A percentile compares a stretch with the other conserved stretches of the same genome.
phyloP scores from a whole-genome alignment of 1,140 invertebrate genomes.

The Drosophila bifasciata region DNA sequence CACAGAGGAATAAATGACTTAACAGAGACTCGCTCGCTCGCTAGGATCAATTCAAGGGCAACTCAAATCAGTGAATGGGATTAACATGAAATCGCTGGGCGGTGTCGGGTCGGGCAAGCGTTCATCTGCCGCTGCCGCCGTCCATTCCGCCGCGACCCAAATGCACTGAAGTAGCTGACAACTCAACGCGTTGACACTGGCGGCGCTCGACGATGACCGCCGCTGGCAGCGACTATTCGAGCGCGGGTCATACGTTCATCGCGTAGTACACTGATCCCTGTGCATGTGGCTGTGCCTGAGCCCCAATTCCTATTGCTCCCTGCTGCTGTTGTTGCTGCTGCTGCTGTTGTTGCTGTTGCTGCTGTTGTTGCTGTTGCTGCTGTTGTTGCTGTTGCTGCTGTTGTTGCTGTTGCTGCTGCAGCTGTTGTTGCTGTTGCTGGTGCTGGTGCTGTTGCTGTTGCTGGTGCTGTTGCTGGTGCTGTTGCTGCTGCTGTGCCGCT shows the following conservation, averaged over 20 bases:
- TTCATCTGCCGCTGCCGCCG: constrained; percentile 57
- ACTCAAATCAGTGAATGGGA: constrained; percentile 48
- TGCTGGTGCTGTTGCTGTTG: constrained; percentile 51
- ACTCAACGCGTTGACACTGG: constrained; percentile 83
- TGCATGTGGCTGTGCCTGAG: constrained; percentile 39
- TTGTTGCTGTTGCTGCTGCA: constrained; percentile 64
- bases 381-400: constrained; percentile 50
- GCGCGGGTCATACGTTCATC: constrained; percentile 85
- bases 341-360: constrained; percentile 44
- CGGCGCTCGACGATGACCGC: constrained; percentile 83
- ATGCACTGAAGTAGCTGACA: constrained; percentile 82
- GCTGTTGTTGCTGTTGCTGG: constrained; percentile 39
- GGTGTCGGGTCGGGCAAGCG: constrained; percentile 10
- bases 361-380: constrained; percentile 49
- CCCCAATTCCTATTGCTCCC: constrained; percentile 27
- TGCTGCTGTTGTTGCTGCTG: constrained; percentile 40
- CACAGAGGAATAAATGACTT: constrained; percentile 19
- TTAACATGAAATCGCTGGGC: constrained; percentile 18
- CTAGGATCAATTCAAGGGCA: constrained; percentile 58
- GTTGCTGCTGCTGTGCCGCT: constrained; percentile 63
- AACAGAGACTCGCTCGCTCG: constrained; percentile 50
- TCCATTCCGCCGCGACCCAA: constrained; percentile 55
- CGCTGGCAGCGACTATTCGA: constrained; percentile 81
- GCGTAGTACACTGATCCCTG: constrained; percentile 84
- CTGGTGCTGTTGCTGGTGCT: constrained; percentile 48